These are phyloP conservation scores for Ceratosolen fusciceps DNA, from an alignment of 1,140 invertebrate species.

Conservation along the genomic window DNA sequence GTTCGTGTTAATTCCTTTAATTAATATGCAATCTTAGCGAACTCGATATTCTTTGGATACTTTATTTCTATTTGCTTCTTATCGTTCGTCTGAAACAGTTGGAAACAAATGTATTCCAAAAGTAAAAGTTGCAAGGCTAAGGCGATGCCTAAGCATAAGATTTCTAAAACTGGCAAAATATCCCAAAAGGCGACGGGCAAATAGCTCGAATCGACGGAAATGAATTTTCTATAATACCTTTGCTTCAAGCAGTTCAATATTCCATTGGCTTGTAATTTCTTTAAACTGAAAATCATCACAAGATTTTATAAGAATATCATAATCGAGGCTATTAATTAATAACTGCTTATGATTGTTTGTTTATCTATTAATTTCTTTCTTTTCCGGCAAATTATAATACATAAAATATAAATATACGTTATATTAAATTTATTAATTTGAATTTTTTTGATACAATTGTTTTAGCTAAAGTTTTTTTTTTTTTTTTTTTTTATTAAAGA, in stretches of 20 bases:
- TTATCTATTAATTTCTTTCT: background rate
- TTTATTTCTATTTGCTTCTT: background rate
- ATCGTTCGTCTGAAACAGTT: background rate
- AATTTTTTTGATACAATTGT: too few relatives aligned
- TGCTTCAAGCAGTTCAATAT: conserved; percentile 24
- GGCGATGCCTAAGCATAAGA: conserved; percentile 20
- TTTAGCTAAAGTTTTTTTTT: too few relatives aligned
- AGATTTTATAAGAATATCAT: background rate
- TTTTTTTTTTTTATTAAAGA: too few relatives aligned
- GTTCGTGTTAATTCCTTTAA: background rate
- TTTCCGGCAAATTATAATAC: too few relatives aligned
- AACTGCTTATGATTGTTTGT: background rate
- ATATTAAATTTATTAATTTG: too few relatives aligned
- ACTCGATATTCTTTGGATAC: background rate
- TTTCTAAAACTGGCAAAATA: conserved; percentile 24
- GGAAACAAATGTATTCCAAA: conserved; percentile 17
- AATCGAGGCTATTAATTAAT: background rate
- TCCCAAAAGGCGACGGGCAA: conserved; percentile 20
- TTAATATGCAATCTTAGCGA: background rate
- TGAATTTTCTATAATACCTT: conserved; percentile 29
- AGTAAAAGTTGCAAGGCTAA: background rate
- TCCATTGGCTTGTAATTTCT: conserved; percentile 25
- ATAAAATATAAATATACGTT: too few relatives aligned
- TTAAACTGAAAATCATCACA: conserved; percentile 28
- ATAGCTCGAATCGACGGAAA: conserved; percentile 12